Percentiles rank a stretch among this genome's conserved stretches.
Evolutionary conservation across 2,113 vertebrate genomes (phyloP).

Genomic region (Fulica atra): DNA sequence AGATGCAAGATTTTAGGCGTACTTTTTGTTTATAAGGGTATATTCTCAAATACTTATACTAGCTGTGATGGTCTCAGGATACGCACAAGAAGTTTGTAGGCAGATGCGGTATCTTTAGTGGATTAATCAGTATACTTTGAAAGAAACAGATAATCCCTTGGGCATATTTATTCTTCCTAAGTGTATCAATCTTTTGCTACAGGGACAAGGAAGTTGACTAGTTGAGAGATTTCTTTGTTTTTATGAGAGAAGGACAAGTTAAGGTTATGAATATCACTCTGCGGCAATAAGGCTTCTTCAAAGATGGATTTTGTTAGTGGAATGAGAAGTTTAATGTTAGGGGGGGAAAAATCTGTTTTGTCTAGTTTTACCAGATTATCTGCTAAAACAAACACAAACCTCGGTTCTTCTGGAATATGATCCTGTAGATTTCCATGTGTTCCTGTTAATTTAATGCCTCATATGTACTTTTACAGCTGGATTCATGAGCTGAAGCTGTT

Average conservation of each 20-base stretch:
- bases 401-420: slow-evolving; percentile 44
- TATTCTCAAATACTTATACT: background rate
- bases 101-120: background rate
- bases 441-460: slow-evolving; percentile 64
- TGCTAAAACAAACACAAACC: slow-evolving; percentile 12
- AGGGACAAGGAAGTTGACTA: background rate
- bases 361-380: slow-evolving; percentile 21
- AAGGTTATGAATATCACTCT: background rate
- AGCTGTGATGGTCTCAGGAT: background rate
- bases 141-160: background rate
- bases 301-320: background rate
- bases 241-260: background rate
- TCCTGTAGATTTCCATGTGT: slow-evolving; percentile 57
- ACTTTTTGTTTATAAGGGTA: background rate
- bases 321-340: background rate
- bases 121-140: background rate
- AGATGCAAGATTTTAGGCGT: background rate
- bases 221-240: background rate
- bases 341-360: background rate
- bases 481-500: slow-evolving; percentile 65
- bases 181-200: background rate
- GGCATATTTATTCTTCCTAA: background rate
- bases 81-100: background rate
- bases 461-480: slow-evolving; percentile 66
- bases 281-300: background rate